phyloP scores from a whole-genome alignment of 2,113 vertebrate species.

The Tiliqua scincoides region DNA sequence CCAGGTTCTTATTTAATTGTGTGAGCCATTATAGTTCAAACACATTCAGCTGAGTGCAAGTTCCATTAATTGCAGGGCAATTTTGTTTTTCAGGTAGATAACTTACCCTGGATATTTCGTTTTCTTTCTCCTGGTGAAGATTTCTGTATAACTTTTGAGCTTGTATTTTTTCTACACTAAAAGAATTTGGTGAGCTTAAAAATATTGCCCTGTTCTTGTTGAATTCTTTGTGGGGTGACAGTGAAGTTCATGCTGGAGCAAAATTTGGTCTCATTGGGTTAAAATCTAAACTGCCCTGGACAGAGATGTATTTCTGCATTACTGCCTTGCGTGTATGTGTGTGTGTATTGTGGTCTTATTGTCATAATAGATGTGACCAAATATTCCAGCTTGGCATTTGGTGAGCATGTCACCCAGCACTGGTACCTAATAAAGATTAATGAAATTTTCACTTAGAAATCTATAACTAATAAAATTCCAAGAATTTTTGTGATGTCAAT shows the following conservation, averaged over 20 bases:
- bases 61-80: too few species aligned
- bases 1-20: neutral
- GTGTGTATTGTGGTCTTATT: neutral
- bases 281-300: neutral
- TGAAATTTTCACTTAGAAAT: neutral
- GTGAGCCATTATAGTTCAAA: neutral
- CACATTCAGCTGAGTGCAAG: neutral
- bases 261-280: neutral
- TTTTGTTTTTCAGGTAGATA: neutral
- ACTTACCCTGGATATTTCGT: too few species aligned
- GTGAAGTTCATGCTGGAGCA: neutral
- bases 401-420: slow-evolving; percentile 47
- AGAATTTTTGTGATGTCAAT: neutral
- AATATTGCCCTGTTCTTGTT: neutral
- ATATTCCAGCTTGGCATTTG: slow-evolving; percentile 33
- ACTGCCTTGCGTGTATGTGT: neutral
- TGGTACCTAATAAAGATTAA: slow-evolving; percentile 13
- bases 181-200: neutral
- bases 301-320: neutral
- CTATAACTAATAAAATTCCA: neutral
- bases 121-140: neutral
- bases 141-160: neutral
- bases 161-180: neutral
- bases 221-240: neutral
- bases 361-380: slow-evolving; percentile 34